These are phyloP conservation scores for Delphinus delphis DNA, from an alignment of 2,113 vertebrate species.

Conservation along the genomic window DNA sequence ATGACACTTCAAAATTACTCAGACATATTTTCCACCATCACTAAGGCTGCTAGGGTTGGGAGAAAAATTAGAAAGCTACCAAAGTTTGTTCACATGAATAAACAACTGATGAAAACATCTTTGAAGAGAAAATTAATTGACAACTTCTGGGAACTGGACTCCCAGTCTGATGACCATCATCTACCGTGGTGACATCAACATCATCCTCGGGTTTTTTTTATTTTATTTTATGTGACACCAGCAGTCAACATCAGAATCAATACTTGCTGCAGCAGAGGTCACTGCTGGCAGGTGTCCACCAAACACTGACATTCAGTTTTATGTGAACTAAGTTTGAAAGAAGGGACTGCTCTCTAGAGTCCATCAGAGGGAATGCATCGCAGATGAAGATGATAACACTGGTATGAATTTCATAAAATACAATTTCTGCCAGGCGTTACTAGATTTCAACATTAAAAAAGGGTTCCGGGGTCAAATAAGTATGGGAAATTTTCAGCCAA, in stretches of 20 bases:
- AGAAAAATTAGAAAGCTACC: conserved; percentile 31
- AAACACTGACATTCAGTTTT: not conserved
- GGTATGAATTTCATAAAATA: not conserved
- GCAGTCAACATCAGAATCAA: conserved; percentile 3
- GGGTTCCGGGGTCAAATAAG: not conserved
- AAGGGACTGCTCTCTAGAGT: conserved; percentile 29
- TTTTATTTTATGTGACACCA: conserved; percentile 13
- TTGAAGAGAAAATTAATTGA: conserved; percentile 31
- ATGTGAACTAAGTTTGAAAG: conserved; percentile 20
- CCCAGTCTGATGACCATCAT: not conserved
- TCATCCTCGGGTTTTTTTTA: not conserved
- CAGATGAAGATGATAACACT: not conserved
- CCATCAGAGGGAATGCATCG: not conserved
- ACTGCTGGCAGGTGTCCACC: not conserved
- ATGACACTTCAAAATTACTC: not conserved
- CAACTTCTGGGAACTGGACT: not conserved
- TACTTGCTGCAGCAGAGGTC: not conserved
- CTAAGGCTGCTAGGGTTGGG: not conserved
- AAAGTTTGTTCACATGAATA: conserved; percentile 51
- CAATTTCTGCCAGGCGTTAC: not conserved
- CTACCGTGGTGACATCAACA: not conserved
- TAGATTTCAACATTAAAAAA: conserved; percentile 20
- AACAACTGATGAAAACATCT: not conserved
- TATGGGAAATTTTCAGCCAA: not conserved
- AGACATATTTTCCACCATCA: not conserved